Evolutionary conservation across 2,113 vertebrate species (phyloP).

Genomic region (Romanogobio albipinnatus): DNA sequence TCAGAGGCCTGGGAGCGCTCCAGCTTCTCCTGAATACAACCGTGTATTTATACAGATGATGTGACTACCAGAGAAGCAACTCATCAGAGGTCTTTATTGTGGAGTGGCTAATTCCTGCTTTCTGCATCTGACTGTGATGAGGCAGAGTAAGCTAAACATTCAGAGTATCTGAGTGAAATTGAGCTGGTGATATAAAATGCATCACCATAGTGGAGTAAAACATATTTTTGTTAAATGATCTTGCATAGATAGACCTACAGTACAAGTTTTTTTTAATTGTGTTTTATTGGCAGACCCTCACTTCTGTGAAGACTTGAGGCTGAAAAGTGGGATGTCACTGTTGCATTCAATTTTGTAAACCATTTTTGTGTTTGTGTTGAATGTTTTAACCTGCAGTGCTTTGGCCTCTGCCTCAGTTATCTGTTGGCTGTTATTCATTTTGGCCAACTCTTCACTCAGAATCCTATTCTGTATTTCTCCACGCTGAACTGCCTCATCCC

Average conservation of each 20-base stretch:
- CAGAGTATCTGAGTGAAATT: neutral
- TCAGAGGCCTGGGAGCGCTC: slow-evolving; percentile 62
- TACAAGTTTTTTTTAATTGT: neutral
- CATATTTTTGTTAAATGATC: neutral
- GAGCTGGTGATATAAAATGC: neutral
- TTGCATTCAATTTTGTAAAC: neutral
- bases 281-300: neutral
- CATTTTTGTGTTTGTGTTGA: neutral
- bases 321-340: neutral
- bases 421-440: slow-evolving; percentile 69
- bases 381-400: slow-evolving; percentile 72
- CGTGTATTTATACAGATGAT: neutral
- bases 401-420: slow-evolving; percentile 67
- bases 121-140: neutral
- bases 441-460: slow-evolving; percentile 61
- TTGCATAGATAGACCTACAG: neutral
- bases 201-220: neutral
- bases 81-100: slow-evolving; percentile 3
- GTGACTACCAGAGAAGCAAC: neutral
- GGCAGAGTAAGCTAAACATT: neutral
- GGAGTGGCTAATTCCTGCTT: neutral
- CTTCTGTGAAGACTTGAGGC: neutral
- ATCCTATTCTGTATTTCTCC: slow-evolving; percentile 70
- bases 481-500: slow-evolving; percentile 66
- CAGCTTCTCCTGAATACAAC: slow-evolving; percentile 70